Base-by-base conservation (phyloP, 2,797 vertebrate genomes). In the Mycteria americana region DNA sequence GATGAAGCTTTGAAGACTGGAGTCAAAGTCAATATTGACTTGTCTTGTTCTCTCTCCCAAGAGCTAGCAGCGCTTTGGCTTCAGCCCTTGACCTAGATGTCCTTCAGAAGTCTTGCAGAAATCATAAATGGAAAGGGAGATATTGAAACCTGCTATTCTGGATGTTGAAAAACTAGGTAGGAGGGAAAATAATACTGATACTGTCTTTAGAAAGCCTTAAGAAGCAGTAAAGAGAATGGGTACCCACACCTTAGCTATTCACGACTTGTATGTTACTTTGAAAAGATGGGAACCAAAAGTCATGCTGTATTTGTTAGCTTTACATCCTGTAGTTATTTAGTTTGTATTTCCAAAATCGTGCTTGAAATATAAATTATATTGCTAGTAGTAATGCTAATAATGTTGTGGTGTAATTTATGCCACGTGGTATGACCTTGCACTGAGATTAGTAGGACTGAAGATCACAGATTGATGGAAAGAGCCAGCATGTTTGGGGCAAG, bases 21-120 rank as follows among this genome's bases (percentile, higher is more conserved):
- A 90, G n/a, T 76, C 69, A 78, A 78, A 85, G 85, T 85, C 93
- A 86, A 37, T 62, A 74, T 85, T 90, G 93, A 69, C 64, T 92
- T 77, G 59, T 68, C n/a, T 28, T 46, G 13, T 76, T 88, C n/a
- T 67, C 57, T 62, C 35, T 75, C 51, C 33, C 45, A 7, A 22
- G 62, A 75, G 41, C 46, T 19, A n/a, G 19, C 72, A 45, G 31
- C 2, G 14, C 35, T 74, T 69, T 65, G 72, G 28, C 51, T 87
- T 73, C 78, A 77, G 41, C 60, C 37, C 62, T 82, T 51, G 60
- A 33, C 30, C 35, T 53, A 14, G 75, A 45, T 6, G 15, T 48
- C 63, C 83, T 57, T 72, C 46, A 74, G 33, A 63, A 78, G 18
- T 41, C 70, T 64, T 79, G 53, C 37, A 68, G 70, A 75, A 64